A percentile compares a stretch with the other conserved stretches of the same genome.
These are phyloP conservation scores for Leptinotarsa tumamoca DNA, from an alignment of 2,888 invertebrate genomes.

Conservation along the genomic window DNA sequence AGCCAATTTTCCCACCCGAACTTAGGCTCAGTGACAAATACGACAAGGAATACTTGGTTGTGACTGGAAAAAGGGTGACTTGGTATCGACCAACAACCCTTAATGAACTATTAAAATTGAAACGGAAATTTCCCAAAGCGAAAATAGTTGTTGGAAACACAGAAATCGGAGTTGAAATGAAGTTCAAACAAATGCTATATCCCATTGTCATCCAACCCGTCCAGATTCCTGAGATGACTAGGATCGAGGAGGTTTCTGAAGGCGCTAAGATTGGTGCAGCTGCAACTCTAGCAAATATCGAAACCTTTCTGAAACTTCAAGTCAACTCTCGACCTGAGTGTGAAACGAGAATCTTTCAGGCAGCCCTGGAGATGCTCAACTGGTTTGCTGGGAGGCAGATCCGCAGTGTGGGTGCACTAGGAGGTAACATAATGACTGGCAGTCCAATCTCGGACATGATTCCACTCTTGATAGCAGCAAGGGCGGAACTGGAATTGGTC, in stretches of 20 bases:
- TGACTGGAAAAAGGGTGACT: conserved; percentile 73
- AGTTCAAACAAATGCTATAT: conserved; percentile 85
- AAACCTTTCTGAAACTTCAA: conserved; percentile 72
- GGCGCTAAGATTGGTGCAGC: conserved; percentile 84
- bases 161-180: conserved; percentile 93
- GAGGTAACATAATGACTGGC: conserved; percentile 85
- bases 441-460: conserved; percentile 97
- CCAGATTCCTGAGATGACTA: conserved; percentile 76
- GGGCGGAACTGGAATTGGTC: conserved; percentile 73
- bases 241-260: conserved; percentile 68
- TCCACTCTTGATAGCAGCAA: conserved; percentile 88
- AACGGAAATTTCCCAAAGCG: conserved; percentile 74
- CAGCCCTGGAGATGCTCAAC: conserved; percentile 86
- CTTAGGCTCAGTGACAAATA: conserved; percentile 73
- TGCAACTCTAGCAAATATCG: conserved; percentile 81
- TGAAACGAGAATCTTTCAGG: conserved; percentile 75
- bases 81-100: conserved; percentile 85
- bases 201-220: conserved; percentile 83
- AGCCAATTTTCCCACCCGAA: conserved; percentile 95
- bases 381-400: conserved; percentile 97
- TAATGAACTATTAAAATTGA: conserved; percentile 76
- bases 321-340: conserved; percentile 69
- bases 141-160: conserved; percentile 91
- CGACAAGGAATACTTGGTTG: conserved; percentile 73
- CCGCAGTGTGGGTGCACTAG: conserved; percentile 91